Base-by-base conservation (phyloP, 2,797 vertebrate species). In the Spizella passerina region DNA sequence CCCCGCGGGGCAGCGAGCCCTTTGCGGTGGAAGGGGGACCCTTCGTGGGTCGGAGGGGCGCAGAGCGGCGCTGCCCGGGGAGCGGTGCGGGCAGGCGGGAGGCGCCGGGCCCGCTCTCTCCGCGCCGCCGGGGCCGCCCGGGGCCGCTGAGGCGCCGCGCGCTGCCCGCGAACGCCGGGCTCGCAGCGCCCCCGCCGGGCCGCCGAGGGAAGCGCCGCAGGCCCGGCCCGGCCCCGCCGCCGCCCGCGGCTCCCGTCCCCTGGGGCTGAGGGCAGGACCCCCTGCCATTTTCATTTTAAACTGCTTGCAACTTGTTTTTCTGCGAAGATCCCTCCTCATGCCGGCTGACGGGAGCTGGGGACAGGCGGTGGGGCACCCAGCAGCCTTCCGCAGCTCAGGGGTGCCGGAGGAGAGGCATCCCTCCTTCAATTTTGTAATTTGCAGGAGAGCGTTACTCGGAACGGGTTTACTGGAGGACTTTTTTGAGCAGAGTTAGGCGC, bases 151-250 rank as follows among this genome's bases (percentile, higher is more conserved):
- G 50, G 50, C 50, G 50, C 50, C 50, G 29, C 50, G 50, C 50
- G 50, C 50, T 30, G 29, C 50, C 11, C 50, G 1, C 12, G 59
- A 96, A 82, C 6, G 52, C 93, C 87, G 66, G 88, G 30, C 86
- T 95, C 88, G 82, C 93, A 94, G 96, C 88, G 96, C 96, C 97
- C 95, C 77, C 97, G 88, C 14, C 76, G 41, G 97, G 44, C 75
- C 38, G 3, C 14, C 4, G 13, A 4, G 12, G 63, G 4, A 64
- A 94, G 61, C n/a, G 66, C 82, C 56, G 16, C 39, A 34, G 4
- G 10, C 13, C 23, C 22, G 47, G 47, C 47, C 2, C 14, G 2
- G 26, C 32, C 23, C 10, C 10, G 18, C 55, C 4, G 29, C 41
- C 39, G 6, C 50, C 19, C 36, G 22, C 49, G 9, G 52, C 46